Percentiles rank a stretch among this genome's conserved stretches.
These are phyloP conservation scores for Cephus runcator DNA, from an alignment of 2,888 invertebrate species.

Conservation along the genomic window DNA sequence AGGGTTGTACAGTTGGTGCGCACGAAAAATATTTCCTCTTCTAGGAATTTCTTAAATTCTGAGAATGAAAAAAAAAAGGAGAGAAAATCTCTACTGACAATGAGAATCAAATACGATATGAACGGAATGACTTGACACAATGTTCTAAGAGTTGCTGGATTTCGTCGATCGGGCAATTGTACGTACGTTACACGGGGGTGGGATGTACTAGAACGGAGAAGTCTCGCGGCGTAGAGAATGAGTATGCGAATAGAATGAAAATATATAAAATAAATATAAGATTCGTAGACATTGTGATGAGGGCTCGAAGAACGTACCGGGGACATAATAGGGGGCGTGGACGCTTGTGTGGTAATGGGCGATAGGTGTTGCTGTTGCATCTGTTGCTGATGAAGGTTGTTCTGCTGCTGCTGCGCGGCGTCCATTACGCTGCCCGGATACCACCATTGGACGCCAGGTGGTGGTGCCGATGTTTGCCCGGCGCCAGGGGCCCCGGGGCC, in stretches of 20 bases:
- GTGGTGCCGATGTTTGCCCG: constrained; percentile 51
- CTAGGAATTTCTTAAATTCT: not conserved
- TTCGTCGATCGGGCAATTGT: not conserved
- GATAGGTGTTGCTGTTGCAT: constrained; percentile 66
- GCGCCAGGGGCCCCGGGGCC: constrained; percentile 26
- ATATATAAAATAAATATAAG: not conserved
- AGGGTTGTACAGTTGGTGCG: not conserved
- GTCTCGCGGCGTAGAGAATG: not conserved
- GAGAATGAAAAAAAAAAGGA: not conserved
- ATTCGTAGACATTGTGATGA: not conserved
- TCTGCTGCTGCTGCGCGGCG: constrained; percentile 70
- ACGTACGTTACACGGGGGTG: not conserved
- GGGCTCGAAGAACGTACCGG: constrained; percentile 54
- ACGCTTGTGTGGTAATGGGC: constrained; percentile 60
- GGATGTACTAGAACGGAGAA: not conserved
- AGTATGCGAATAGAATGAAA: not conserved
- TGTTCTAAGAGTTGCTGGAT: not conserved
- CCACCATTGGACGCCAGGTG: constrained; percentile 77
- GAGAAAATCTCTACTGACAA: not conserved
- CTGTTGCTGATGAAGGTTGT: constrained; percentile 68
- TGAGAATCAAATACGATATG: not conserved
- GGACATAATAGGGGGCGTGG: constrained; percentile 62
- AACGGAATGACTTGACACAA: not conserved
- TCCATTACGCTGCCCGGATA: constrained; percentile 76
- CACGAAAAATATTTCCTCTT: not conserved